A percentile compares a stretch with the other conserved stretches of the same genome.
Evolutionary conservation across 2,113 vertebrate genomes (phyloP).

Genomic region (Eretmochelys imbricata): DNA sequence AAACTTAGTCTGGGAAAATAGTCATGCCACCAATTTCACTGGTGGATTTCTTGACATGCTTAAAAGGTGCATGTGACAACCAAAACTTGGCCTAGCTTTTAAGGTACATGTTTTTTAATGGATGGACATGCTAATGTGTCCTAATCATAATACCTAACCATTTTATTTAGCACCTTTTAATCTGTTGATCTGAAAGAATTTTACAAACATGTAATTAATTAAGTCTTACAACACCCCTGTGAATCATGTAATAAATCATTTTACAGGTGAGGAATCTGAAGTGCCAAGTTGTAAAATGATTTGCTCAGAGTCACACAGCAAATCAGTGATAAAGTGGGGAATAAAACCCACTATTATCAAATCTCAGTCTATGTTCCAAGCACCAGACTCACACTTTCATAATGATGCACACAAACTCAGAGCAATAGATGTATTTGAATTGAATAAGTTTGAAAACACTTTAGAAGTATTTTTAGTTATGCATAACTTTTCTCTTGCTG

Average conservation of each 20-base stretch:
- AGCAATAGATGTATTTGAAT: neutral
- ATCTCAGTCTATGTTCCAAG: constrained; percentile 11
- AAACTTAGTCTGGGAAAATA: neutral
- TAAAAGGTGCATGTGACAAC: neutral
- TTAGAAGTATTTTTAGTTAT: constrained; percentile 29
- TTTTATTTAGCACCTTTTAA: neutral
- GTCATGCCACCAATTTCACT: accelerated
- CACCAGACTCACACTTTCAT: neutral
- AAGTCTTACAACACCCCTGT: constrained; percentile 5
- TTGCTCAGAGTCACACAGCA: neutral
- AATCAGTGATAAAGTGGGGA: neutral
- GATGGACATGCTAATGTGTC: neutral
- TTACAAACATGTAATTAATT: constrained; percentile 16
- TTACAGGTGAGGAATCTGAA: constrained; percentile 29
- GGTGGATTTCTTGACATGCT: neutral
- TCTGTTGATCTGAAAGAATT: neutral
- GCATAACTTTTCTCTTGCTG: neutral
- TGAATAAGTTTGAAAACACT: constrained; percentile 33
- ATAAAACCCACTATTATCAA: constrained; percentile 26
- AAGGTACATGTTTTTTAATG: neutral
- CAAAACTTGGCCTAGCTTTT: neutral
- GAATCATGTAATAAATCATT: constrained; percentile 38
- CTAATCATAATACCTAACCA: neutral
- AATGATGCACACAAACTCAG: constrained; percentile 15
- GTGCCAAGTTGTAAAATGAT: neutral